Conservation (phyloP, 2,113 vertebrate genomes). For the Caretta caretta region DNA sequence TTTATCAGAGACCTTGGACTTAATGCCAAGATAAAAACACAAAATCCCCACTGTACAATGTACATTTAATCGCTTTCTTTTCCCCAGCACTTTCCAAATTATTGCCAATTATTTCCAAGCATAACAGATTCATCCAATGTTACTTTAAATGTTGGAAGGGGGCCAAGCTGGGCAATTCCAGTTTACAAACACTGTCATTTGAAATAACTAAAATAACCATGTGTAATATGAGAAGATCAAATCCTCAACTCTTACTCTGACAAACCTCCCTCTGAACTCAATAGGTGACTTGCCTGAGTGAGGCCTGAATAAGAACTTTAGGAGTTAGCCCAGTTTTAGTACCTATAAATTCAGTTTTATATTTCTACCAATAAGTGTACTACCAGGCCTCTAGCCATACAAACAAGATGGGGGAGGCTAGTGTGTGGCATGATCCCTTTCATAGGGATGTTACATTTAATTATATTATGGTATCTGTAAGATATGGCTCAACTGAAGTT, state of each 20-base stretch:
- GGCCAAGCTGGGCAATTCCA: neutral
- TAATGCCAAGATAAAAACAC: neutral
- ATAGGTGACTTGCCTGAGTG: neutral
- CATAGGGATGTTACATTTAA: neutral
- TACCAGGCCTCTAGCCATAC: neutral
- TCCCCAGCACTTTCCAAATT: neutral
- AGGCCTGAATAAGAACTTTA: neutral
- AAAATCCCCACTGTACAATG: neutral
- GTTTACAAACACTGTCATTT: neutral
- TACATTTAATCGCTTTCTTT: neutral
- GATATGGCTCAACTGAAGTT: neutral
- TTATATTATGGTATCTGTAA: neutral
- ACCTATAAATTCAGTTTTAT: neutral
- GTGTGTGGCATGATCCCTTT: neutral
- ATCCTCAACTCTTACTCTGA: neutral
- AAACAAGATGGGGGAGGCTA: neutral
- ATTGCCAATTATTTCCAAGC: neutral
- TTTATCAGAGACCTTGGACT: neutral
- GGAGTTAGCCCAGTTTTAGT: neutral
- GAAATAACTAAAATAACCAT: neutral
- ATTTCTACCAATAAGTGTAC: neutral
- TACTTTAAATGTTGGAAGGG: neutral
- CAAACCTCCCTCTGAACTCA: neutral
- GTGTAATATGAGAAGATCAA: neutral
- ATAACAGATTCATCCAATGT: neutral